Conservation (phyloP, 2,888 invertebrate genomes). For the Brachyptera risi region DNA sequence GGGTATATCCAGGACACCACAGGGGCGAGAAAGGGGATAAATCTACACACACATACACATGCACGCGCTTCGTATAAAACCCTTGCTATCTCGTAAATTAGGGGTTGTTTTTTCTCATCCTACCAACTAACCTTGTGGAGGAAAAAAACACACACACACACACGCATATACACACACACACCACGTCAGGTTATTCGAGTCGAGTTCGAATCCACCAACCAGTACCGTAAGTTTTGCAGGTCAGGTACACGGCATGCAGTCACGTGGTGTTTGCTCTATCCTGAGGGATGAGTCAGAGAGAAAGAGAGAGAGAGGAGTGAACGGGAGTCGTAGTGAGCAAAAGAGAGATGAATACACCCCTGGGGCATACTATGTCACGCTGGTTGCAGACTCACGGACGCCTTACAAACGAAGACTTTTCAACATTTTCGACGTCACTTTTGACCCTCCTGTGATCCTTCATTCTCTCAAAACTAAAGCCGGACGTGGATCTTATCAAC, state of each 20-base stretch:
- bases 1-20: conserved; percentile 19
- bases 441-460: conserved; percentile 24
- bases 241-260: conserved; percentile 18
- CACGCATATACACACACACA: neutral
- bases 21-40: conserved; percentile 19
- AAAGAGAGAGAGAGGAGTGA: no score
- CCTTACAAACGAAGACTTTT: conserved; percentile 11
- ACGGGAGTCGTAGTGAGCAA: conserved; percentile 9
- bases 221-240: conserved; percentile 20
- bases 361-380: conserved; percentile 28
- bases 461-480: conserved; percentile 14
- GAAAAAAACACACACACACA: neutral
- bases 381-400: conserved; percentile 19
- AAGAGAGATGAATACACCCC: conserved; percentile 26
- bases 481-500: conserved; percentile 22
- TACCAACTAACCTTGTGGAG: neutral
- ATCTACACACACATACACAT: conserved; percentile 12
- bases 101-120: conserved; percentile 21
- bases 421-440: conserved; percentile 21
- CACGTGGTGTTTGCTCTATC: neutral
- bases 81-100: conserved; percentile 28
- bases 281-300: neutral
- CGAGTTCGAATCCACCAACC: conserved; percentile 25
- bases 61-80: conserved; percentile 20
- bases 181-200: conserved; percentile 10